These are phyloP conservation scores for Drosophila baimaii DNA, from an alignment of 1,140 invertebrate species.

Conservation along the genomic window DNA sequence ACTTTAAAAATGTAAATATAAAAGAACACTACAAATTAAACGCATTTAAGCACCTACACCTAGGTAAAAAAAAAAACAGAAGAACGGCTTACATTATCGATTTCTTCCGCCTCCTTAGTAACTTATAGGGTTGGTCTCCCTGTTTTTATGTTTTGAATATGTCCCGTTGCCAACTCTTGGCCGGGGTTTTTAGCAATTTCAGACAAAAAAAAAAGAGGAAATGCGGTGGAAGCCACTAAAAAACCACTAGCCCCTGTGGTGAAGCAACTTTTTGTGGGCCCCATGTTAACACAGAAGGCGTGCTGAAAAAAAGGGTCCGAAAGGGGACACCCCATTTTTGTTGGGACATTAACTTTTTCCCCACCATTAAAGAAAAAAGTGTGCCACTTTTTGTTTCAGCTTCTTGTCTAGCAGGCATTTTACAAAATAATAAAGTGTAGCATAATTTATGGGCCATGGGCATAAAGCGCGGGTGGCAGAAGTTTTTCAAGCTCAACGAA, in stretches of 20 bases:
- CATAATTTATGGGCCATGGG: constrained; percentile 71
- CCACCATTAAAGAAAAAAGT: constrained; percentile 26
- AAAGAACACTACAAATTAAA: too few relatives aligned
- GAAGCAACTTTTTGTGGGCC: constrained; percentile 31
- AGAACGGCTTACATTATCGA: too few relatives aligned
- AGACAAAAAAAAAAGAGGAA: constrained; percentile 17
- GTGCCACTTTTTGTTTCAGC: constrained; percentile 19
- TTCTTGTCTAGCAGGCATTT: constrained; percentile 48
- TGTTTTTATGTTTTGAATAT: constrained; percentile 5
- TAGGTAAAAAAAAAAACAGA: too few relatives aligned
- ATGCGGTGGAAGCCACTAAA: background rate
- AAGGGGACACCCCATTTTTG: constrained; percentile 13
- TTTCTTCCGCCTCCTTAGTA: background rate
- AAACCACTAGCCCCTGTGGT: constrained; percentile 3
- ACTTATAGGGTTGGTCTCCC: too few relatives aligned
- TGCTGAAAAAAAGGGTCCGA: constrained; percentile 11
- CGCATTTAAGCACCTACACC: too few relatives aligned
- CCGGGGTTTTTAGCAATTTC: constrained; percentile 23
- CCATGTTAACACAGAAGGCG: constrained; percentile 24
- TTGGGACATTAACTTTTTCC: constrained; percentile 38
- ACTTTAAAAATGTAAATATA: too few relatives aligned
- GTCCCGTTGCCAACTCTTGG: constrained; percentile 9
- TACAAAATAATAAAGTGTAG: constrained; percentile 75
- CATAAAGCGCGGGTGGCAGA: too few relatives aligned
- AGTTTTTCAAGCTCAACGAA: constrained; percentile 67